Evolutionary conservation across 2,888 invertebrate genomes (phyloP), one percentile per base, ranked within the genome.

Genomic region (Eristalis pertinax): DNA sequence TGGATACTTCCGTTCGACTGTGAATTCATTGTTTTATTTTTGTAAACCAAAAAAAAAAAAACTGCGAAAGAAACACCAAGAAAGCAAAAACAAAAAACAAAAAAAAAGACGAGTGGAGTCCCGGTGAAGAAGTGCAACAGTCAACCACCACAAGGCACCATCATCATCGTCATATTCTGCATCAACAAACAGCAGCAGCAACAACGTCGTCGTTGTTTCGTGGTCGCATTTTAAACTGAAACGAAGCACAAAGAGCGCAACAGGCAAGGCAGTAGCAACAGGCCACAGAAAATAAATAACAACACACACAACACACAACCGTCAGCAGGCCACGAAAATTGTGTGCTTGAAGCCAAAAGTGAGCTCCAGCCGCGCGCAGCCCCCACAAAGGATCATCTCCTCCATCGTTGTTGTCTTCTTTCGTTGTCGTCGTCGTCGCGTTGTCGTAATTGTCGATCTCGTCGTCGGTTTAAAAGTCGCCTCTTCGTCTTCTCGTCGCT

Each of bases 381-480:
- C 82, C 82, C 82, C 82, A 86, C 86, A 86, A 86, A 86, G 86
- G 86, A 86, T 86, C 82, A 41, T 68, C 76, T 10, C 41, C 60
- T 22, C 67, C 67, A 58, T 75, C 62, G 29, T 73, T 62, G 63
- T 73, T 62, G 63, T 73, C 68, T 58, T 76, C 76, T 24, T 65
- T 35, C 58, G 64, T 65, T 56, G 69, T 68, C 58, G 64, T 65
- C 50, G 69, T 68, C 68, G 76, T 32, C 10, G 1, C 41, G 77
- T 63, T 63, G 76, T 35, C 56, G 62, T 26, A 26, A 26, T 26
- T 4, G 26, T 26, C 26, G 26, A 26, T 26, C 26, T 63, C 32
- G 62, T 65, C 10, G 78, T 50, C 65, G 70, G 65, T 29, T 5
- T 10, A 32, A 8, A 32, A 32, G 32, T 32, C 32, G 32, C 7